Base-by-base conservation (phyloP, 2,113 vertebrate genomes). In the Australoheros scitulus region DNA sequence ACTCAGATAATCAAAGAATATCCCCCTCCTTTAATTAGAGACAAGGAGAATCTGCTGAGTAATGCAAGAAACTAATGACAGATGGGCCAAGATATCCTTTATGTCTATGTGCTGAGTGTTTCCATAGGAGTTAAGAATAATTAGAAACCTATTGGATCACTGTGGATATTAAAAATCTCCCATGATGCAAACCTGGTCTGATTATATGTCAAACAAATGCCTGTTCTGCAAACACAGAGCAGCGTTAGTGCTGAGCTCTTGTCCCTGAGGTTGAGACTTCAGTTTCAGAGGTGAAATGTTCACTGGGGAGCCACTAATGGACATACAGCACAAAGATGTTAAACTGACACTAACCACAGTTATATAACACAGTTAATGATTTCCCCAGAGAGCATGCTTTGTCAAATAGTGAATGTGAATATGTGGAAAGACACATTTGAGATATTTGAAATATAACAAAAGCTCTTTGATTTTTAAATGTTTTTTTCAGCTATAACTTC, bases 341-440 rank as follows among this genome's bases (percentile, higher is more conserved):
- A 61, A 77, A 74, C 83, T 78, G 58, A 87, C 86, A 84, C 88
- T 61, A 85, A 85, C 38, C 52, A 6, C 24, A 76, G 76, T 94
- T 93, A 92, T 50, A 77, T 88, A 94, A 94, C 70, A 56, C 18
- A 55, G 90, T 94, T 93, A 93, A 94, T 94, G 90, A 94, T 95
- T 94, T 91, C 88, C 89, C 84, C 74, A 32, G 76, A 85, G 76
- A 88, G 10, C 32, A 20, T 75, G 80, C 81, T 83, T 81, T 87
- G 85, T 81, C 82, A 86, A 87, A 89, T 34, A 41, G 26, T 50
- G 29, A 43, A 36, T 17, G 20, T 68, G 74, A 38, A 41, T 26
- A 18, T 70, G 38, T 86, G 32, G 17, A 76, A 87, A 79, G 32
- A 79, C 17, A 57, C 22, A 50, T 32, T 29, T 22, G 22, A 84